phyloP scores from a whole-genome alignment of 2,113 vertebrate species.

The Ciconia maguari region DNA sequence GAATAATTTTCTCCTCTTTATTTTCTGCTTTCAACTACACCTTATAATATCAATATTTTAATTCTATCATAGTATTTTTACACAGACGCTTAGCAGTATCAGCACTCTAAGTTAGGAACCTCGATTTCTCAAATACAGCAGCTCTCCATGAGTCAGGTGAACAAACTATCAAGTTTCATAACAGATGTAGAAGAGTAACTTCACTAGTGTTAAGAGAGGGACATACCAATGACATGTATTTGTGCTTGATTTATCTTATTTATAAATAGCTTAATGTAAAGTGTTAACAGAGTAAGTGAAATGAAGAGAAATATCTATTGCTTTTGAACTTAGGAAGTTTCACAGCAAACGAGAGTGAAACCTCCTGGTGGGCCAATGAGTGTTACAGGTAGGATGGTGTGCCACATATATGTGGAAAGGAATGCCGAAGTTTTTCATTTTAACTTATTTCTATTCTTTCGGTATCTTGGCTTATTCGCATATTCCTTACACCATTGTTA shows the following conservation, averaged over 20 bases:
- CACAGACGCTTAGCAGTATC: background rate
- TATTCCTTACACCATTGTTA: background rate
- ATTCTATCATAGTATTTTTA: background rate
- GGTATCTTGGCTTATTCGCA: background rate
- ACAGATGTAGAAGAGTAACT: background rate
- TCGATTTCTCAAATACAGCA: background rate
- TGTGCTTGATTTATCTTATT: background rate
- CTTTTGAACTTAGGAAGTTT: background rate
- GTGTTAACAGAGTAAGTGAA: background rate
- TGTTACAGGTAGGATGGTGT: fast-evolving
- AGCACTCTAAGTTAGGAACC: background rate
- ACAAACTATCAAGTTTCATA: background rate
- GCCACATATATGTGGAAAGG: background rate
- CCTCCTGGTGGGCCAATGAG: fast-evolving
- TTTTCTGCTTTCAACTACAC: background rate
- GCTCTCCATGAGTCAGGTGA: background rate
- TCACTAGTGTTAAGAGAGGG: background rate
- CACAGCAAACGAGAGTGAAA: background rate
- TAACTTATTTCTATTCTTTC: background rate
- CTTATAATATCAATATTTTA: background rate
- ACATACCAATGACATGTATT: background rate
- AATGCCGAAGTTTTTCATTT: background rate
- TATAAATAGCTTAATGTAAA: background rate
- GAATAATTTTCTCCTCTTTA: background rate
- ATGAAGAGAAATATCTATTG: background rate